phyloP scores from a whole-genome alignment of 2,797 vertebrate species.

The Cossypha polioptera region DNA sequence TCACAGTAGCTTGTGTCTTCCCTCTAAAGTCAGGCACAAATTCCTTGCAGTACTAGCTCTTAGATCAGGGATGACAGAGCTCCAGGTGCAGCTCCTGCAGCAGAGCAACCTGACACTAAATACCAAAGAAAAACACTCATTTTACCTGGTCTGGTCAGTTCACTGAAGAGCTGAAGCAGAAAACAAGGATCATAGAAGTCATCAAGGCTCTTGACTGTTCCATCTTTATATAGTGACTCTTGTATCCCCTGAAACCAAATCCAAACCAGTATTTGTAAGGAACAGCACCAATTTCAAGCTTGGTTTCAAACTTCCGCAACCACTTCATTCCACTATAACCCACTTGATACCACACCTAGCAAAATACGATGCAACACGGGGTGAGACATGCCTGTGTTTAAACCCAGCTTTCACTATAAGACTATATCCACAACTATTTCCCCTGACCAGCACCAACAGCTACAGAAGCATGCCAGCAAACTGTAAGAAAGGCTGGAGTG shows the following conservation, averaged over 20 bases:
- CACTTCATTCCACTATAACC: neutral
- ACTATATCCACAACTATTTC: neutral
- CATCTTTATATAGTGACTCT: conserved; percentile 70
- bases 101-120: neutral
- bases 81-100: neutral
- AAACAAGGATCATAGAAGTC: conserved; percentile 91
- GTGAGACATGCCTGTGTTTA: neutral
- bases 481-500: neutral
- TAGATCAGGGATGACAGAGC: neutral
- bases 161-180: conserved; percentile 90
- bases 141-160: conserved; percentile 88
- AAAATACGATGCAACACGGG: neutral
- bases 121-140: neutral
- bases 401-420: neutral
- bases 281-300: neutral
- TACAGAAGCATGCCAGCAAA: neutral
- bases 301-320: neutral
- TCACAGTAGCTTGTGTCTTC: neutral
- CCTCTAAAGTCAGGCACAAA: neutral
- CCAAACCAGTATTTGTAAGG: neutral
- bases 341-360: neutral
- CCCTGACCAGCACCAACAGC: neutral
- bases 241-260: conserved; percentile 73
- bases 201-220: conserved; percentile 57
- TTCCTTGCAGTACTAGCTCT: neutral